Evolutionary conservation across 2,888 invertebrate species (phyloP).

Genomic region (Epirrhoe alternata): DNA sequence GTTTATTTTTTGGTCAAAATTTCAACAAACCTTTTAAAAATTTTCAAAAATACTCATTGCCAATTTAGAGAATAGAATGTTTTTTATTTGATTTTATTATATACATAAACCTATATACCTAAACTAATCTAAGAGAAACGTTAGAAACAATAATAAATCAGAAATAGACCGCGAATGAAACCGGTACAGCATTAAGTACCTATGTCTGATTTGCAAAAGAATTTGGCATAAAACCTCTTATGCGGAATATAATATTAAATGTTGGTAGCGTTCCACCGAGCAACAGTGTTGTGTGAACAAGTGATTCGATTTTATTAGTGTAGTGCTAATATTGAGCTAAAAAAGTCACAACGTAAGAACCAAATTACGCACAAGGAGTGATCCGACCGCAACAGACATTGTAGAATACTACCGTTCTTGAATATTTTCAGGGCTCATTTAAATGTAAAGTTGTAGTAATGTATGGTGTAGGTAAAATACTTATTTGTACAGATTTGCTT

Average conservation of each 20-base stretch:
- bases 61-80: too few species aligned
- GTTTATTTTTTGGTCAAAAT: too few species aligned
- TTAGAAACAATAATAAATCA: too few species aligned
- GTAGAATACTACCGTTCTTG: too few species aligned
- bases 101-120: too few species aligned
- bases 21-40: too few species aligned
- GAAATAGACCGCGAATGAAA: not conserved
- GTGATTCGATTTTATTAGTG: constrained; percentile 54
- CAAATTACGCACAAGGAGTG: constrained; percentile 4
- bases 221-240: constrained; percentile 10
- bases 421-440: too few species aligned
- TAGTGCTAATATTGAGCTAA: constrained; percentile 51
- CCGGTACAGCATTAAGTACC: not conserved
- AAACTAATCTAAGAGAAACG: too few species aligned
- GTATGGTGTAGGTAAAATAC: too few species aligned
- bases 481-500: not conserved
- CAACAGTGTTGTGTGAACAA: constrained; percentile 41
- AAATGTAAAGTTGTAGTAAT: too few species aligned
- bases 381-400: not conserved
- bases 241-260: constrained; percentile 3
- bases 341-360: constrained; percentile 21
- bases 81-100: too few species aligned
- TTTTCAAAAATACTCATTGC: too few species aligned
- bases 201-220: not conserved
- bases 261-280: not conserved